Conservation (phyloP, 2,888 invertebrate genomes). For the Pandemis heparana region DNA sequence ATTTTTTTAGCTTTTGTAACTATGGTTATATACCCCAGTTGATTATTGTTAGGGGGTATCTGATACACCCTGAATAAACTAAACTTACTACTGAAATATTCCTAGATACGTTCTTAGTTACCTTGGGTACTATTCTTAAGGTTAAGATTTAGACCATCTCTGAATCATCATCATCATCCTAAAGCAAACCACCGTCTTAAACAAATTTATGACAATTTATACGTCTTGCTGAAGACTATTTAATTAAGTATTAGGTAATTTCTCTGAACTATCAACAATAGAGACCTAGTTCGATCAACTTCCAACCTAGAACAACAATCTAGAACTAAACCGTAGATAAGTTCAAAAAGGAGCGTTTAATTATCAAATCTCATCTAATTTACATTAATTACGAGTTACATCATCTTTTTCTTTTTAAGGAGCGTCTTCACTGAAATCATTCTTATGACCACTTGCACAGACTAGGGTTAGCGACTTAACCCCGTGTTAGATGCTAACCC, state of each 20-base stretch:
- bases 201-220: not conserved
- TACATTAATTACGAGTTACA: not conserved
- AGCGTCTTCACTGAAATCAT: not conserved
- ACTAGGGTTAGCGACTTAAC: no score
- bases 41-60: no score
- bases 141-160: no score
- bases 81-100: no score
- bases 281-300: constrained; percentile 1
- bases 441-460: not conserved
- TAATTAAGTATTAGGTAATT: not conserved
- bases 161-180: no score
- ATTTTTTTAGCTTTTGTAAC: no score
- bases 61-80: no score
- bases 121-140: no score
- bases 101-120: no score
- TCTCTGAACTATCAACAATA: not conserved
- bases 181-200: not conserved
- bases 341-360: not conserved
- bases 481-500: no score
- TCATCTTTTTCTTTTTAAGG: not conserved
- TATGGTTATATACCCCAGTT: no score
- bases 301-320: not conserved
- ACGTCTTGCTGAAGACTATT: not conserved
- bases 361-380: not conserved
- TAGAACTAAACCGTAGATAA: not conserved